Conservation (phyloP, 2,113 vertebrate genomes). For the Hirundichthys speculiger region DNA sequence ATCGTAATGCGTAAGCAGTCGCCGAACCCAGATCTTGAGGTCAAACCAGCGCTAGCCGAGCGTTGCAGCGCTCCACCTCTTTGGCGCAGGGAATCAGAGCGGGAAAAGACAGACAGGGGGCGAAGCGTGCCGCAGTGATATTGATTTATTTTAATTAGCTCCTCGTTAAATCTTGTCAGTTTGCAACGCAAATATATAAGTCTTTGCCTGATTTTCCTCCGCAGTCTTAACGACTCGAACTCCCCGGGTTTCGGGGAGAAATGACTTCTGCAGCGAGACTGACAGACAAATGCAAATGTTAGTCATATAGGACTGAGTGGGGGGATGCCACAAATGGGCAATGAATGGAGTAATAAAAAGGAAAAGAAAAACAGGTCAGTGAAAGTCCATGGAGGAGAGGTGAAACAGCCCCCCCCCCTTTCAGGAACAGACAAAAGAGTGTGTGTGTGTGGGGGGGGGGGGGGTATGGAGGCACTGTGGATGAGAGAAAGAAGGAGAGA, state of each 20-base stretch:
- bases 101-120: constrained; percentile 51
- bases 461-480: constrained; percentile 40
- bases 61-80: constrained; percentile 53
- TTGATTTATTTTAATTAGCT: constrained; percentile 87
- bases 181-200: constrained; percentile 84
- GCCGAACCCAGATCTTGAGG: constrained; percentile 26
- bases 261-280: constrained; percentile 60
- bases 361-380: constrained; percentile 80
- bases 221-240: constrained; percentile 72
- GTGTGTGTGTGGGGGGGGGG: background rate
- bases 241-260: constrained; percentile 63
- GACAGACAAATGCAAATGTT: constrained; percentile 71
- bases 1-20: constrained; percentile 4
- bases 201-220: constrained; percentile 81
- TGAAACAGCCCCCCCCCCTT: constrained; percentile 77
- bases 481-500: constrained; percentile 54
- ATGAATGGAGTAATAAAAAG: constrained; percentile 77
- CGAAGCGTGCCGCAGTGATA: constrained; percentile 78
- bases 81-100: constrained; percentile 54
- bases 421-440: constrained; percentile 70
- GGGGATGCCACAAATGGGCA: constrained; percentile 74
- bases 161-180: constrained; percentile 82
- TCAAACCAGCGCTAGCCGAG: constrained; percentile 30
- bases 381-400: constrained; percentile 77
- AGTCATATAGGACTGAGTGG: constrained; percentile 59